Evolutionary conservation across 2,797 vertebrate species (phyloP), one percentile per base, ranked within the genome.

Genomic region (Bradypodion pumilum): DNA sequence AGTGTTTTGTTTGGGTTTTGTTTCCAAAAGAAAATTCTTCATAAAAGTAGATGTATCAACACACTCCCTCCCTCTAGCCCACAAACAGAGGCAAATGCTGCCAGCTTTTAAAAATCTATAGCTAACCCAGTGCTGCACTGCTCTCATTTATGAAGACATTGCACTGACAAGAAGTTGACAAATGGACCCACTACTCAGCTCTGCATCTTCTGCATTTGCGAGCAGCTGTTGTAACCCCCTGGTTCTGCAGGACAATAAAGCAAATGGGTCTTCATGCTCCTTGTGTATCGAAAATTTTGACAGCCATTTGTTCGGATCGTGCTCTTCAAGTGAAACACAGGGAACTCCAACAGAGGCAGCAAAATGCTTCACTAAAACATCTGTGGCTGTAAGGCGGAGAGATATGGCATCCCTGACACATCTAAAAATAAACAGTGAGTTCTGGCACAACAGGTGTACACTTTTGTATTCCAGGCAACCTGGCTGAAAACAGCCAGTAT

Each of bases 161-260:
- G 60, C 86, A 80, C 69, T 85, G 82, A 46, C 42, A 76, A 87
- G 72, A 89, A 78, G 79, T 79, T 65, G 81, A 8, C 59, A 66
- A 46, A 63, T 83, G 70, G 80, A 70, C 66, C 76, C 74, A 49
- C 49, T 73, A 21, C 44, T 85, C 44, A 12, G 1, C 1, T 49
- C 32, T 59, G 13, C 40, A 82, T 81, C 78, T 73, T 86, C 74
- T 65, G 78, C 70, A 56, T 84, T 70, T 89, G 80, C 79, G 91
- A 89, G 70, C 72, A 92, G 88, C 82, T 90, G 72, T 78, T 74
- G 70, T 46, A 87, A 74, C 68, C 37, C 42, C 5, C 1, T 80
- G 59, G 75, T 78, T 86, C 44, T 63, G 80, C 78, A 37, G 59
- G 68, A 78, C n/a, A 84, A 82, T 63, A 69, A 40, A 76, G 52